phyloP scores from a whole-genome alignment of 1,140 invertebrate genomes.

The Achatina immaculata region DNA sequence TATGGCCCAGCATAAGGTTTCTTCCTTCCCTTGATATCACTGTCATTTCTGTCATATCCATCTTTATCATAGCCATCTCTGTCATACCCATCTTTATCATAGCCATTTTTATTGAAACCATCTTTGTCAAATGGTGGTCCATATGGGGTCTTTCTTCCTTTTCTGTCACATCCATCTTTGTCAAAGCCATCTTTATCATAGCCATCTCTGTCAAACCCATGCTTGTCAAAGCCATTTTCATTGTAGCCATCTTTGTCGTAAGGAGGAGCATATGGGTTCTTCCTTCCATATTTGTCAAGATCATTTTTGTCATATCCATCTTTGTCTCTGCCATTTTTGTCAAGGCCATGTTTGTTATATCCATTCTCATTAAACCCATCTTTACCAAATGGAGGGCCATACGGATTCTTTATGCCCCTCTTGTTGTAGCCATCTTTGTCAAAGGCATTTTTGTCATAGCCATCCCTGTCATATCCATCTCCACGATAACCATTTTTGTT shows the following conservation, averaged over 20 bases:
- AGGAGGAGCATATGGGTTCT: neutral
- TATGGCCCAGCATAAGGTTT: neutral
- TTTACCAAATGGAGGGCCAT: constrained; percentile 12
- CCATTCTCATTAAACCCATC: constrained; percentile 13
- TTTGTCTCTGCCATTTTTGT: neutral
- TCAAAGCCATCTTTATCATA: constrained; percentile 8
- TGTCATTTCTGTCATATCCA: neutral
- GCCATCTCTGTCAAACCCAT: constrained; percentile 4
- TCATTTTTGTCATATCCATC: constrained; percentile 7
- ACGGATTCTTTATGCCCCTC: neutral
- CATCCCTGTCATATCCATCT: constrained; percentile 24
- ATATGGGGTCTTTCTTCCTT: constrained; percentile 1
- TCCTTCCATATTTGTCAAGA: neutral
- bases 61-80: constrained; percentile 3
- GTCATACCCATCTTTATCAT: neutral
- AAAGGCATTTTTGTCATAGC: constrained; percentile 29
- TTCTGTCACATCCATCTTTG: neutral
- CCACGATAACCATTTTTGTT: neutral
- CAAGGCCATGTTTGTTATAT: constrained; percentile 4
- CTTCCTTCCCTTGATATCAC: neutral
- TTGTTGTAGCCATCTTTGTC: constrained; percentile 16
- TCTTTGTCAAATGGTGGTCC: constrained; percentile 3
- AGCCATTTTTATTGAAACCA: neutral
- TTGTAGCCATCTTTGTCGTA: constrained; percentile 7
- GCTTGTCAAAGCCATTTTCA: constrained; percentile 2